Evolutionary conservation across 23 tunicate genomes (phyloP), one percentile per base, ranked within the genome.

Genomic region (Ciona savignyi): DNA sequence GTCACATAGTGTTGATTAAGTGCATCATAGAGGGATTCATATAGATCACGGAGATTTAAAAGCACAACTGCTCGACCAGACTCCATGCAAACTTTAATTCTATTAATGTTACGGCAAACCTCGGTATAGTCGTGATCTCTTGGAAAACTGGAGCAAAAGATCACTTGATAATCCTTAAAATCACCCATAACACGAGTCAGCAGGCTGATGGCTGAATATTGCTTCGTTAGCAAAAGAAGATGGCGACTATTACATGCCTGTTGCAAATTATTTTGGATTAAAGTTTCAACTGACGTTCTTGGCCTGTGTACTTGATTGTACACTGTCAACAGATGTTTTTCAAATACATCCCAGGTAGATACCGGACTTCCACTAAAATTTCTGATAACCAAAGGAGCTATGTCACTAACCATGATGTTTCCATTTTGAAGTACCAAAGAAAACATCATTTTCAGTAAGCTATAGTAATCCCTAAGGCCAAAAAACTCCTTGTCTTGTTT

Each of bases 141-240:
- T 23, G 87, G 87, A 75, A 82, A 82, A 51, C 87, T 75, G 20
- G 87, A 82, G 2, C 87, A 80, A 75, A 82, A 82, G 1, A 82
- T 65, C 31, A 82, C 87, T 30, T 75, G 80, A 51, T 66, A 75
- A 51, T 74, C 60, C 29, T 65, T 34, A 22, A 51, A 26, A 6
- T 42, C 33, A 15, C 60, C n/a, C 74, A 77, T 77, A 2, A 66
- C 64, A 2, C 61, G 20, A 15, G 42, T 65, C 29, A 82, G 33
- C 3, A 82, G 70, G 56, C 68, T 68, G 70, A 82, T 63, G 19
- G 78, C 80, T 31, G 87, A 48, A 82, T 62, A 82, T 32, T 76
- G 87, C 4, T 82, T 82, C n/a, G 87, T 68, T 25, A 82, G 31
- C 27, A 82, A 65, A 63, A 82, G 64, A 23, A 82, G 51, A 67